Conservation (phyloP, 2,797 vertebrate species). For the Falco berigora region DNA sequence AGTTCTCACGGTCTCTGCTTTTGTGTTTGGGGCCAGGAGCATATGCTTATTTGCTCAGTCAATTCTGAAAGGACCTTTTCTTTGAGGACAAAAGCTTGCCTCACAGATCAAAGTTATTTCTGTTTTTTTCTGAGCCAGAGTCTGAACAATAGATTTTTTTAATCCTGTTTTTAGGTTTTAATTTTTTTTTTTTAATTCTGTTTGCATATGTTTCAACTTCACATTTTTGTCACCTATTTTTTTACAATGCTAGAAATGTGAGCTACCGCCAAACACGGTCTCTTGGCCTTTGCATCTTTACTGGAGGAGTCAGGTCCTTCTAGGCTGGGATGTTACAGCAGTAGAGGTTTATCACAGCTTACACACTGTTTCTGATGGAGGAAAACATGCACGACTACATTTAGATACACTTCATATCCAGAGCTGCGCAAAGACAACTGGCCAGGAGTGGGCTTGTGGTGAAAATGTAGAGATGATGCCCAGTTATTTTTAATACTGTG, state of each 20-base stretch:
- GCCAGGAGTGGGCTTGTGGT: background rate
- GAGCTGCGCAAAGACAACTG: background rate
- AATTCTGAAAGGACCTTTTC: background rate
- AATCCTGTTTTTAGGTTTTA: background rate
- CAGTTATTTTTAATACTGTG: background rate
- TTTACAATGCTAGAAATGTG: background rate
- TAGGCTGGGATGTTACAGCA: background rate
- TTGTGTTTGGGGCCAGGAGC: background rate
- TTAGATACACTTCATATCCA: background rate
- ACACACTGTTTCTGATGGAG: background rate
- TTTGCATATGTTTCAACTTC: background rate
- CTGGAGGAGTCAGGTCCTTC: background rate
- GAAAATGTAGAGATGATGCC: background rate
- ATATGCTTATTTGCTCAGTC: background rate
- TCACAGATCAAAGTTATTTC: background rate
- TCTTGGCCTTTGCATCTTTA: background rate
- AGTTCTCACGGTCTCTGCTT: background rate
- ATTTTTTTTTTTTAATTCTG: background rate
- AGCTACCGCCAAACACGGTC: background rate
- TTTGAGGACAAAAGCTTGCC: background rate
- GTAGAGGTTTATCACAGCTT: background rate
- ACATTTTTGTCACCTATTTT: background rate
- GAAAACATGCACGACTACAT: background rate
- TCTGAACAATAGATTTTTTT: background rate
- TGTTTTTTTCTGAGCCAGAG: background rate